Evolutionary conservation across 1,140 invertebrate species (phyloP).

Genomic region (Formica selysi): DNA sequence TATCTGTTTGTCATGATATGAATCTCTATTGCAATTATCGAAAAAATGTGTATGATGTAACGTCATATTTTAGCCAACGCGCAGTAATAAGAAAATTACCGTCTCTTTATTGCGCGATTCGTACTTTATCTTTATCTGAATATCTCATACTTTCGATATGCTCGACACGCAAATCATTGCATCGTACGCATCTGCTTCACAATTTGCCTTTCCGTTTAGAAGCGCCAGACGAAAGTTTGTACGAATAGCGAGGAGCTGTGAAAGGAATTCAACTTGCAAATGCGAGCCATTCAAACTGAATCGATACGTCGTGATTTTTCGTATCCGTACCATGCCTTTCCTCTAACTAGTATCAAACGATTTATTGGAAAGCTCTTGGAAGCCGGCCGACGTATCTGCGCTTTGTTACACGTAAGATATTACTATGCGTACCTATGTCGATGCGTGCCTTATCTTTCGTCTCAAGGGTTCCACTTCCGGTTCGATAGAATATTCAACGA

Average conservation of each 20-base stretch:
- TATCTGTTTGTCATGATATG: not conserved
- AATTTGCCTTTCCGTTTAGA: conserved; percentile 51
- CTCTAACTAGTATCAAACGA: conserved; percentile 32
- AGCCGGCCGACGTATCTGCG: not conserved
- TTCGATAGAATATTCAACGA: conserved; percentile 48
- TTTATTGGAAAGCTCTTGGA: conserved; percentile 36
- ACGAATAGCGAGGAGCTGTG: conserved; percentile 21
- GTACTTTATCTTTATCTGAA: conserved; percentile 50
- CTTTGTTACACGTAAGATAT: conserved; percentile 39
- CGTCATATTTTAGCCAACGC: conserved; percentile 2
- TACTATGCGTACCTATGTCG: conserved; percentile 42
- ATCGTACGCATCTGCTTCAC: not conserved
- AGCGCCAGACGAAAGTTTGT: not conserved
- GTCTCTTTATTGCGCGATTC: conserved; percentile 1
- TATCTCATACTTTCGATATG: conserved; percentile 46
- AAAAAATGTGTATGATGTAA: not conserved
- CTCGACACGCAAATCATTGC: not conserved
- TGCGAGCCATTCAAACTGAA: conserved; percentile 55
- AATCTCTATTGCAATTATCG: not conserved
- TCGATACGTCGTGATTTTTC: conserved; percentile 40
- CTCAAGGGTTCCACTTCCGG: conserved; percentile 49
- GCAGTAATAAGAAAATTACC: conserved; percentile 29
- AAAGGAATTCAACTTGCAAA: conserved; percentile 46
- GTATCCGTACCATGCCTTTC: not conserved
- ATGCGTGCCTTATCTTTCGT: conserved; percentile 60